Conservation (phyloP, 1,140 invertebrate genomes). For the Anastatus disparis region DNA sequence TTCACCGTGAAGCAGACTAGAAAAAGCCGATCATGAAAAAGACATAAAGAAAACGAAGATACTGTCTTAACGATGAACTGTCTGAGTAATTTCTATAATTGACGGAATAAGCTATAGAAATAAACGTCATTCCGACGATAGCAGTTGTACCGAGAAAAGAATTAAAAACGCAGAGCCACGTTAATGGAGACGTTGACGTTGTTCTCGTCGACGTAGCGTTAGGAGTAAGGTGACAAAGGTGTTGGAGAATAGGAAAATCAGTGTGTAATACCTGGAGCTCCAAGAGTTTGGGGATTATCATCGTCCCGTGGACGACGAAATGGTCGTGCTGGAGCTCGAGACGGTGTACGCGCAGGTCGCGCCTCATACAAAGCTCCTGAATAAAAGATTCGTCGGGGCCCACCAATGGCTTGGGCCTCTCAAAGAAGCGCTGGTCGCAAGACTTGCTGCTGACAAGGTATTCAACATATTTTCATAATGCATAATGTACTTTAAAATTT, state of each 20-base stretch:
- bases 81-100: too few relatives aligned
- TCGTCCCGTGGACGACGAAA: constrained; percentile 63
- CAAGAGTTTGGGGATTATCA: too few relatives aligned
- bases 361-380: constrained; percentile 85
- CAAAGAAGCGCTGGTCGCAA: constrained; percentile 64
- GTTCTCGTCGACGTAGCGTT: neutral
- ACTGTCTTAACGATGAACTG: too few relatives aligned
- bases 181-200: neutral
- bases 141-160: too few relatives aligned
- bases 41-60: too few relatives aligned
- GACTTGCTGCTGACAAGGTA: constrained; percentile 66
- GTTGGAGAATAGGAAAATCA: too few relatives aligned
- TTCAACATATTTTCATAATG: neutral
- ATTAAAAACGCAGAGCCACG: too few relatives aligned
- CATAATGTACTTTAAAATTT: too few relatives aligned
- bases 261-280: constrained; percentile 7
- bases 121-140: too few relatives aligned
- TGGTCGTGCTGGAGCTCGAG: constrained; percentile 81
- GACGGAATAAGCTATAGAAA: too few relatives aligned
- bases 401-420: constrained; percentile 88
- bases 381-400: constrained; percentile 87
- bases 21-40: too few relatives aligned
- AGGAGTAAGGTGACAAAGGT: neutral
- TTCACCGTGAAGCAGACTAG: too few relatives aligned
- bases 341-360: constrained; percentile 81